Base-by-base conservation (phyloP, 2,888 invertebrate genomes). In the Ennomos quercinarius region DNA sequence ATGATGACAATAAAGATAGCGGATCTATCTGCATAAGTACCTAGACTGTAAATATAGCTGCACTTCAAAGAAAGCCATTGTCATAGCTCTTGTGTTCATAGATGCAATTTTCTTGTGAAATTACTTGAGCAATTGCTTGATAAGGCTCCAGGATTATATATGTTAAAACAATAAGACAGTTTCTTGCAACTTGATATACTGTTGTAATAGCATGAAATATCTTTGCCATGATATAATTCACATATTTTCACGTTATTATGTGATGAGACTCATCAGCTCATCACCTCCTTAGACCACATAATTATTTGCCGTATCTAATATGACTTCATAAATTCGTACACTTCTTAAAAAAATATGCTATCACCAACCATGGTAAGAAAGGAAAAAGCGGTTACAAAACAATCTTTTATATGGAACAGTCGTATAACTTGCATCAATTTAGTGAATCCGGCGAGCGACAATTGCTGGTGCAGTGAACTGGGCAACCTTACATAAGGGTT, bases 401-500 rank as follows among this genome's bases (percentile, higher is more conserved):
- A 34, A 44, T 10, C 1, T 13, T 8, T 2, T 9, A 17, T n/a
- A 56, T 44, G 10, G 46, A 35, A 36, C 36, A 38, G 39, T 51
- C 40, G 12, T 45, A 44, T 48, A 13, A 17, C 38, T 51, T 60
- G 9, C 47, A 61, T 52, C 47, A 47, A 51, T 50, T 56, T 38
- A 46, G 46, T 9, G 42, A 35, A 40, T 44, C 48, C 47, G 44
- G n/a, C 36, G 56, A 53, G 57, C 40, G 51, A 50, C 60, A 53
- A 54, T 61, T 61, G 27, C 27, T 27, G 57, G 53, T 47, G 61
- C 55, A 50, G 39, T 53, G 68, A 66, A 63, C 64, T 61, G 61
- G 67, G 52, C 63, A 63, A 42, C 56, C 57, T 76, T 74, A 71
- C 52, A 63, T 69, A 70, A 69, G 67, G 68, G 65, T 64, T 64